Evolutionary conservation across 2,888 invertebrate genomes (phyloP).

Genomic region (Elmis aenea): DNA sequence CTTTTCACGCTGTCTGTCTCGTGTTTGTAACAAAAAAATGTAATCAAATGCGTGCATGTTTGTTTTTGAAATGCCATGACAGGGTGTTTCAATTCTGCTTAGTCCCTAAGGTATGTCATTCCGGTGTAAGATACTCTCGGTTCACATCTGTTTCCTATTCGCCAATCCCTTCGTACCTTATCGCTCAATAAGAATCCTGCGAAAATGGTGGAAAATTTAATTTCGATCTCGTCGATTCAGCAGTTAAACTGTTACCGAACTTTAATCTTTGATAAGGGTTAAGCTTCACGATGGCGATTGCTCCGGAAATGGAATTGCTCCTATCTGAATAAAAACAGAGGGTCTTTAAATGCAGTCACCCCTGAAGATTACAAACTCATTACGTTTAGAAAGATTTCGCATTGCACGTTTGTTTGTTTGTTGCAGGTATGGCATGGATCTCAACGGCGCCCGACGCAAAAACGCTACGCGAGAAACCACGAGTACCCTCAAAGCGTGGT

Average conservation of each 20-base stretch:
- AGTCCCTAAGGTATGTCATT: slow-evolving; percentile 13
- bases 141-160: slow-evolving; percentile 21
- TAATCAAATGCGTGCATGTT: slow-evolving; percentile 12
- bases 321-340: slow-evolving; percentile 29
- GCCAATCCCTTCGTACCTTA: slow-evolving; percentile 14
- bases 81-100: slow-evolving; percentile 22
- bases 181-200: slow-evolving; percentile 16
- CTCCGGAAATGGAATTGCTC: slow-evolving; percentile 29
- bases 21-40: slow-evolving; percentile 6
- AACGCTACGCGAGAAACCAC: slow-evolving; percentile 99
- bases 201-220: slow-evolving; percentile 48
- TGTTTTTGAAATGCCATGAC: slow-evolving; percentile 20
- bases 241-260: slow-evolving; percentile 48
- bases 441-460: slow-evolving; percentile 92
- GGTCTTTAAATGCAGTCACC: slow-evolving; percentile 15
- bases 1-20: slow-evolving; percentile 22
- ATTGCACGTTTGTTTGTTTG: slow-evolving; percentile 23
- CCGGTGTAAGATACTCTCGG: slow-evolving; percentile 17
- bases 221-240: slow-evolving; percentile 55
- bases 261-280: slow-evolving; percentile 51
- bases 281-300: slow-evolving; percentile 30
- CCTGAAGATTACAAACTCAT: slow-evolving; percentile 22
- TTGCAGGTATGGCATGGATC: slow-evolving; percentile 87
- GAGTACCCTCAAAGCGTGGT: slow-evolving; percentile 95
- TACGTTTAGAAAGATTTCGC: slow-evolving; percentile 11